Evolutionary conservation across 2,113 vertebrate species (phyloP).

Genomic region (Poeciliopsis retropinna): DNA sequence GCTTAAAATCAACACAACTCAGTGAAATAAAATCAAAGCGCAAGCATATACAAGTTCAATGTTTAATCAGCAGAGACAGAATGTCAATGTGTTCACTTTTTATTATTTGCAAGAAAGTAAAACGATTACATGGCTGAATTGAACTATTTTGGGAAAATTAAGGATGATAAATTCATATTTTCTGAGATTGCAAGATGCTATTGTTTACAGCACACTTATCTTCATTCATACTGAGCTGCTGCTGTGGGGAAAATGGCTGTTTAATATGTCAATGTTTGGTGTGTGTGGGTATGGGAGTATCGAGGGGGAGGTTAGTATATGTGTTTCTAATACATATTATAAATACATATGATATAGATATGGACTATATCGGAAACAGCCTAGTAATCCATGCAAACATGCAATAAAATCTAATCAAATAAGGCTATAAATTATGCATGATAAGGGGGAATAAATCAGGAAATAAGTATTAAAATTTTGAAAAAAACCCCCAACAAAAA

Average conservation of each 20-base stretch:
- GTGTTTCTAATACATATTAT: not conserved
- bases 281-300: too few species aligned
- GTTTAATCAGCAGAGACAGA: not conserved
- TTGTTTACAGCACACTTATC: not conserved
- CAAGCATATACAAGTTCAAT: not conserved
- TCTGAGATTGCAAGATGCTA: too few species aligned
- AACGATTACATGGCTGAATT: not conserved
- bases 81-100: not conserved
- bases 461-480: not conserved
- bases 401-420: not conserved
- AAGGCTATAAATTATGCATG: not conserved
- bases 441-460: not conserved
- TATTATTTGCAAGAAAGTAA: not conserved
- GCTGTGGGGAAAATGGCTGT: not conserved
- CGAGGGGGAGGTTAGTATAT: not conserved
- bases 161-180: not conserved
- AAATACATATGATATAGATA: not conserved
- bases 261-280: not conserved
- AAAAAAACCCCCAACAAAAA: not conserved
- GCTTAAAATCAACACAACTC: conserved; percentile 3
- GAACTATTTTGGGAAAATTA: not conserved
- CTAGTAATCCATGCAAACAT: not conserved
- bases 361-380: not conserved
- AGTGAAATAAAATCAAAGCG: conserved; percentile 2
- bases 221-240: not conserved